A percentile compares a stretch with the other conserved stretches of the same genome.
These are phyloP conservation scores for Mimumesa dahlbomi DNA, from an alignment of 2,888 invertebrate genomes.

Conservation along the genomic window DNA sequence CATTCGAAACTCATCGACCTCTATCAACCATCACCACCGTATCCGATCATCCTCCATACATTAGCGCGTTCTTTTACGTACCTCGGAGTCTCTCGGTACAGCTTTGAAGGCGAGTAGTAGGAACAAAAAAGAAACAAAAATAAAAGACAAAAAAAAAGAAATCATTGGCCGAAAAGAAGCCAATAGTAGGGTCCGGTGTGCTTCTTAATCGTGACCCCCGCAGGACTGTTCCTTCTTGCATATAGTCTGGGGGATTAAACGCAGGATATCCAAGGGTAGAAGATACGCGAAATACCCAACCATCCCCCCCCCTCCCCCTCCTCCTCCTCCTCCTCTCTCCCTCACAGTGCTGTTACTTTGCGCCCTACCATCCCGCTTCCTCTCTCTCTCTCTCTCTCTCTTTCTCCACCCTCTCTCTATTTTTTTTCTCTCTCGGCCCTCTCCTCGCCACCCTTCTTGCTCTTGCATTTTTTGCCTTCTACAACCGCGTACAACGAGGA, in stretches of 20 bases:
- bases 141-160: conserved; percentile 14
- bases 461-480: conserved; percentile 66
- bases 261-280: conserved; percentile 58
- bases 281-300: conserved; percentile 68
- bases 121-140: conserved; percentile 17
- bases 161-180: conserved; percentile 48
- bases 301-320: conserved; percentile 21
- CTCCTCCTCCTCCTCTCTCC: conserved; percentile 2
- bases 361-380: conserved; percentile 4
- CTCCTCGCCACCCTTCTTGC: conserved; percentile 54
- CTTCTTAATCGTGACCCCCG: conserved; percentile 57
- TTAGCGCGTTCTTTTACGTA: background rate
- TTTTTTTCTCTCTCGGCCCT: conserved; percentile 32
- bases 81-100: background rate
- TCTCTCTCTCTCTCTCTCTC: conserved; percentile 10
- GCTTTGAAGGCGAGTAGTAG: conserved; percentile 28
- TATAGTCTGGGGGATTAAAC: conserved; percentile 63
- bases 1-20: conserved; percentile 1
- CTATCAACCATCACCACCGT: background rate
- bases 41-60: conserved; percentile 4
- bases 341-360: conserved; percentile 1
- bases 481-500: conserved; percentile 53
- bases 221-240: conserved; percentile 57
- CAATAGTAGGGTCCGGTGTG: conserved; percentile 21
- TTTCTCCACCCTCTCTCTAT: conserved; percentile 42